Base-by-base conservation (phyloP, 1,140 invertebrate genomes). In the Octopus bimaculoides region DNA sequence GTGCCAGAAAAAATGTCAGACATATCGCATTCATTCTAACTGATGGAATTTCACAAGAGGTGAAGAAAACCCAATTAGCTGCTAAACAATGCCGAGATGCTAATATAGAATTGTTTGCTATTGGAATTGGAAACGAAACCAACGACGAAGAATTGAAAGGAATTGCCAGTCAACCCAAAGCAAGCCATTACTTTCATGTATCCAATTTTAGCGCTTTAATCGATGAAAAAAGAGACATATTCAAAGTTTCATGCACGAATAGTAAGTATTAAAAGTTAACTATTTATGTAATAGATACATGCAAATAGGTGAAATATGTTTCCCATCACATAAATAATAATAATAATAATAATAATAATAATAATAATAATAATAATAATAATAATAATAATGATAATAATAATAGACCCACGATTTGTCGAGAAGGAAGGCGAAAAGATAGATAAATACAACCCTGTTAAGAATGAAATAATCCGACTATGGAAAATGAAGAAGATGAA, bases 1-100 rank as follows among this genome's bases (percentile, higher is more conserved):
- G 82, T 66, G 82, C 82, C 66, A 69, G 87, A 71, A 56, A 78
- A 1, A 81, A 85, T 55, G 89, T 87, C 17, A 84, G 84, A 9
- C 81, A 87, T 7, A 84, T 89, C 61, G 87, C 84, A 17, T 84
- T 89, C n/a, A 81, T 89, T 12, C 75, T 89, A 8, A 89, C 89
- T 10, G 89, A 89, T 75, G 89, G 89, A 54, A 83, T 80, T 73
- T 89, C 89, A 0, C 83, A 84, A 76, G 84, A 86, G 73, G 79
- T 75, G 20, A 78, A 73, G 12, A 55, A 79, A 52, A 83, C 81
- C 1, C 79, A 26, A 14, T 75, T 53, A 69, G 9, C 81, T 52
- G 52, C 79, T 4, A 52, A 53, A 14, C 14, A 5, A 69, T 52
- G 54, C 9, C 52, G 69, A 9, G 14, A 54, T 53, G 17, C 75